Percentiles rank a stretch among this genome's conserved stretches.
Conservation (phyloP, 2,113 vertebrate species). For the Laticauda colubrina region DNA sequence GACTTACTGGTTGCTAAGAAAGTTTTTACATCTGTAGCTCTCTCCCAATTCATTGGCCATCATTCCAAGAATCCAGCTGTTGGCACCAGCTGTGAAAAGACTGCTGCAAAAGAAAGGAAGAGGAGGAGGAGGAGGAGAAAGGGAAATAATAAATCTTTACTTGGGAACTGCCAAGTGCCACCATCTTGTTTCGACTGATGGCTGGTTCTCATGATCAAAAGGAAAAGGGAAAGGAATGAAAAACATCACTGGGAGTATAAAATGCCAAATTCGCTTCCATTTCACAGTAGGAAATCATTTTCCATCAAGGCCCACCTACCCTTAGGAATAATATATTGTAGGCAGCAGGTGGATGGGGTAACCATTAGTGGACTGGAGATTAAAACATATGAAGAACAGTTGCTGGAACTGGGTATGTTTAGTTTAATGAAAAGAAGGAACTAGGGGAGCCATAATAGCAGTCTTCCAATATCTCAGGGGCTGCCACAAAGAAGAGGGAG, state of each 20-base stretch:
- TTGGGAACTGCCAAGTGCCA: neutral
- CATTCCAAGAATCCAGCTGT: conserved; percentile 53
- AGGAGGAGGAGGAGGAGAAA: conserved; percentile 42
- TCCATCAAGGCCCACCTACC: neutral
- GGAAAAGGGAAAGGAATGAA: neutral
- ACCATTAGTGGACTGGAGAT: too few species aligned
- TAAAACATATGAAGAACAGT: too few species aligned
- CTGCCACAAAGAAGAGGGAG: too few species aligned
- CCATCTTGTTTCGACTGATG: neutral
- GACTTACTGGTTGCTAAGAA: conserved; percentile 54
- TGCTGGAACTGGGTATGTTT: too few species aligned
- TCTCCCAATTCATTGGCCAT: neutral
- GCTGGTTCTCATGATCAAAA: neutral
- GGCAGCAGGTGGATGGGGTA: neutral
- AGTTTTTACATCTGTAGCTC: conserved; percentile 48
- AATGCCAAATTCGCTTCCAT: neutral
- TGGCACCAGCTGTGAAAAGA: conserved; percentile 53
- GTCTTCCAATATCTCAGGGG: too few species aligned
- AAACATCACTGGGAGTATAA: neutral
- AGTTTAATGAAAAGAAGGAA: too few species aligned
- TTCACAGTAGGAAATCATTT: neutral
- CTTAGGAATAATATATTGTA: neutral
- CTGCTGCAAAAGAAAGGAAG: conserved; percentile 28
- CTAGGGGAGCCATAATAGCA: too few species aligned
- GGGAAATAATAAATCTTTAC: conserved; percentile 20